Base-by-base conservation (phyloP, 1,140 invertebrate genomes). In the Tribolium castaneum region DNA sequence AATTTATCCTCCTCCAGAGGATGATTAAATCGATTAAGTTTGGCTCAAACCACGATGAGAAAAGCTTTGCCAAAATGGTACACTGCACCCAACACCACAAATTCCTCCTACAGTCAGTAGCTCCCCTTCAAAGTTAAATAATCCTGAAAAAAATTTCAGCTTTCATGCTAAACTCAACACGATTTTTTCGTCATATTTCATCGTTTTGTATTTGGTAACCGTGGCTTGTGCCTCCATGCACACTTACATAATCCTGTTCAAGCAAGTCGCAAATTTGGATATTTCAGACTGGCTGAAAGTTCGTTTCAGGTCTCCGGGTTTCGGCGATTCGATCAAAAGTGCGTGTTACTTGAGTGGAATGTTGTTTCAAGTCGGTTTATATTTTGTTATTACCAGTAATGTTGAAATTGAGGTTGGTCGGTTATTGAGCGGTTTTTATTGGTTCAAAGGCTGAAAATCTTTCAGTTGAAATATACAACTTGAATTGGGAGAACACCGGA, bases 341-440 rank as follows among this genome's bases (percentile, higher is more conserved):
- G 19, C 34, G 10, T 66, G 30, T 35, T 66, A 66, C 13, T 35
- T 66, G 35, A 35, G 25, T 14, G 30, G 59, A 7, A 66, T 66
- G 59, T 66, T 66, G 30, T 66, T 66, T n/a, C 59, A 66, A 35
- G 59, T 66, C 30, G 59, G 30, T 66, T 35, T 66, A 13, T 35
- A 35, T 35, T 66, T 66, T 66, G 16, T 66, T 35, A 66, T 35
- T 1, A 66, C 59, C 3, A 66, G 59, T 35, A 66, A 66, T 22
- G 34, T 66, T 6, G 59, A 66, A 39, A 66, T 66, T 66, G 59
- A 66, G 30, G 59, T 66, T 12, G 5, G 59, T 35, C 0, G 14
- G 9, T 0, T 30, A 4, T 16, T 45, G 14, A n/a, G 5, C 6
- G 1, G 5, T 34, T 34, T 66, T 7, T 35, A 66, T 14, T 66